These are phyloP conservation scores for Pristionchus entomophagus DNA, from an alignment of 2,888 invertebrate species.

Conservation along the genomic window DNA sequence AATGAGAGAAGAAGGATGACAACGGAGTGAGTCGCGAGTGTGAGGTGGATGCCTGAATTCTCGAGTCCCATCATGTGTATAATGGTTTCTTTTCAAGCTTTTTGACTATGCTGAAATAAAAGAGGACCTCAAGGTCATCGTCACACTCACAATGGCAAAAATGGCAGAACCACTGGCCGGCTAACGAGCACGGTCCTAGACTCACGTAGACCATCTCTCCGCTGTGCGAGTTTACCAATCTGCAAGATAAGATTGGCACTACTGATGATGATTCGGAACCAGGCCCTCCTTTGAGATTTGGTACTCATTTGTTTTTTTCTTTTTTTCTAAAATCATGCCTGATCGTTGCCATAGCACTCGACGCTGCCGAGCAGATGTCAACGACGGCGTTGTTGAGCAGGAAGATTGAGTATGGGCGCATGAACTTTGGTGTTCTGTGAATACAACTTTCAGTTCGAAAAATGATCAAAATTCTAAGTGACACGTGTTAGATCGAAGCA, in stretches of 20 bases:
- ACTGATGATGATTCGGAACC: too few relatives aligned
- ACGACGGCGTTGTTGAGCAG: not conserved
- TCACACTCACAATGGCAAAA: not conserved
- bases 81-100: too few relatives aligned
- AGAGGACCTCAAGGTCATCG: too few relatives aligned
- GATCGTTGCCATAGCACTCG: not conserved
- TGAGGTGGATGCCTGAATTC: too few relatives aligned
- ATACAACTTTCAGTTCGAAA: too few relatives aligned
- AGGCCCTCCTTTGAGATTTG: too few relatives aligned
- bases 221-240: not conserved
- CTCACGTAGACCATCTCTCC: not conserved
- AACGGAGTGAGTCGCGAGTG: not conserved
- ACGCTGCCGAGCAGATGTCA: not conserved
- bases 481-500: too few relatives aligned
- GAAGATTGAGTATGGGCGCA: not conserved
- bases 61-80: too few relatives aligned
- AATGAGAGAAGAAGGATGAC: not conserved
- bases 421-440: not conserved
- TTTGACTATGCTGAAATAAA: too few relatives aligned
- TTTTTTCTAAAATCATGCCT: too few relatives aligned
- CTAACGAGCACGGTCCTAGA: not conserved
- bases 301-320: too few relatives aligned
- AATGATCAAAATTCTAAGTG: too few relatives aligned
- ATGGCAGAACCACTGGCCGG: not conserved
- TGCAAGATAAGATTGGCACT: not conserved